These are phyloP conservation scores for Enteromius viviparus DNA, from an alignment of 2,797 vertebrate species.

Conservation along the genomic window DNA sequence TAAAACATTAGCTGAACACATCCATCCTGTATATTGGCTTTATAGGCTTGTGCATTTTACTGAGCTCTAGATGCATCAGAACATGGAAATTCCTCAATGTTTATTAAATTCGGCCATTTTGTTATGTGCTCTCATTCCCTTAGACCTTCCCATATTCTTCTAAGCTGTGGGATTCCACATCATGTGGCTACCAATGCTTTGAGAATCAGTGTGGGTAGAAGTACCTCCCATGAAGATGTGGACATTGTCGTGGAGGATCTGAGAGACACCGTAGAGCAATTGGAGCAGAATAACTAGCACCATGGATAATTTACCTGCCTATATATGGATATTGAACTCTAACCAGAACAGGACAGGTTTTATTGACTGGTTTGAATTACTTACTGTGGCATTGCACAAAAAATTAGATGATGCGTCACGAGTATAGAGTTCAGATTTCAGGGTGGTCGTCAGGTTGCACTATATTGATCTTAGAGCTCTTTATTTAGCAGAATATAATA, in stretches of 20 bases:
- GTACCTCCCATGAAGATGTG: slow-evolving; percentile 83
- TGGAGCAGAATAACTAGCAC: slow-evolving; percentile 74
- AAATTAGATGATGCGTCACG: background rate
- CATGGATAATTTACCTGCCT: background rate
- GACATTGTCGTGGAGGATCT: slow-evolving; percentile 88
- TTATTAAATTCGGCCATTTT: background rate
- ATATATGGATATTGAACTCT: background rate
- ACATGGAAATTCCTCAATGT: background rate
- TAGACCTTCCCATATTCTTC: slow-evolving; percentile 90
- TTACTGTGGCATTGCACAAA: background rate
- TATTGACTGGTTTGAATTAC: background rate
- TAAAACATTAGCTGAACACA: background rate
- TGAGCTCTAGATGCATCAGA: background rate
- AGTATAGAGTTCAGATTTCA: background rate
- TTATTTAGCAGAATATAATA: slow-evolving; percentile 1
- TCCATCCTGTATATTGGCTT: background rate
- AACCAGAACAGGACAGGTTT: background rate
- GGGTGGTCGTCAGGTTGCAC: background rate
- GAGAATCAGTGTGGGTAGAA: slow-evolving; percentile 88
- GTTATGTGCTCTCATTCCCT: slow-evolving; percentile 11
- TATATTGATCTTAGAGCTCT: background rate
- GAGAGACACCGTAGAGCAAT: slow-evolving; percentile 75
- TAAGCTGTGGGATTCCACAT: slow-evolving; percentile 83
- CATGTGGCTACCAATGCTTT: slow-evolving; percentile 86
- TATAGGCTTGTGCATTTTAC: background rate